These are phyloP conservation scores for Cephalopachus bancanus DNA, from an alignment of 2,797 vertebrate species.

Conservation along the genomic window DNA sequence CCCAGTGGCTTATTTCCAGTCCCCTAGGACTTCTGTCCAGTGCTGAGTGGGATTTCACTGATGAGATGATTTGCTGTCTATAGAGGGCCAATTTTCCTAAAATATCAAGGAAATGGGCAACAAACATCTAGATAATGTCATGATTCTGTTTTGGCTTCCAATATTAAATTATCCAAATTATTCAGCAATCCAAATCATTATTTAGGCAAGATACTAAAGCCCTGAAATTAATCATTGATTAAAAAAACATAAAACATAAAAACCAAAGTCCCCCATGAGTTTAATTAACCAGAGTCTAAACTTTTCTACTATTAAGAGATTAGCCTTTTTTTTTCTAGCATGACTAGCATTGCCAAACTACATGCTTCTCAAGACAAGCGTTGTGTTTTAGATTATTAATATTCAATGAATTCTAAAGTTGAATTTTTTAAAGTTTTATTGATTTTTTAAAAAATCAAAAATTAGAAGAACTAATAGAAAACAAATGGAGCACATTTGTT, in stretches of 20 bases:
- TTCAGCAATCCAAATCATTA: conserved; percentile 51
- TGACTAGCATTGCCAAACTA: neutral
- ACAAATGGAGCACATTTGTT: neutral
- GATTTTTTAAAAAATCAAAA: neutral
- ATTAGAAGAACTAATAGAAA: conserved; percentile 44
- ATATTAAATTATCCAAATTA: conserved; percentile 62
- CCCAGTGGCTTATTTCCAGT: conserved; percentile 53
- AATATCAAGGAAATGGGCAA: conserved; percentile 67
- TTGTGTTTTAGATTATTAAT: conserved; percentile 54
- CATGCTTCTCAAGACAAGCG: neutral
- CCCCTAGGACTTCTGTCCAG: conserved; percentile 49
- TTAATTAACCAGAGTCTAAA: conserved; percentile 39
- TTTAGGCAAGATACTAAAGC: conserved; percentile 72
- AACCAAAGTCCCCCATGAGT: conserved; percentile 37
- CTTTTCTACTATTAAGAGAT: conserved; percentile 22
- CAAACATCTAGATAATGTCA: neutral
- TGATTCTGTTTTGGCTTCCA: neutral
- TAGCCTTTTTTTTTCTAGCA: neutral
- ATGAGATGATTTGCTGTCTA: conserved; percentile 71
- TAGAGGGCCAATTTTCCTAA: conserved; percentile 67
- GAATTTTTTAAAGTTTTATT: conserved; percentile 36
- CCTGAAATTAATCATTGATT: conserved; percentile 67
- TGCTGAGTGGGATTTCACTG: conserved; percentile 70
- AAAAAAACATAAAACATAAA: conserved; percentile 75
- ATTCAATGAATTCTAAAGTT: conserved; percentile 39